These are phyloP conservation scores for Pseudobourletiella spinata DNA, from an alignment of 1,140 invertebrate genomes.

Conservation along the genomic window DNA sequence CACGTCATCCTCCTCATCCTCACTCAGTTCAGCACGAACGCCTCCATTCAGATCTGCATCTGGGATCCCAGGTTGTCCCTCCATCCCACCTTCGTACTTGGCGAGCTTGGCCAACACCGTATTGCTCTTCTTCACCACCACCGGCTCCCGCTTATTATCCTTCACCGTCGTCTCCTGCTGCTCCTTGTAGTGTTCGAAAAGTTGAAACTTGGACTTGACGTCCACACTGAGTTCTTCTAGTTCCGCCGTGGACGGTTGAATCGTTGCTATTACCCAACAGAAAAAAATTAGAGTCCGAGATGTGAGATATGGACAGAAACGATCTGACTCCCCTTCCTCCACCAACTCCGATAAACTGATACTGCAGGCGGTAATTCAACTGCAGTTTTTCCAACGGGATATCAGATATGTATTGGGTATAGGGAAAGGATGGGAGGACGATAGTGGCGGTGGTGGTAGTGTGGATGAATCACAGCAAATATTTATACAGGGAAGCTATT, in stretches of 20 bases:
- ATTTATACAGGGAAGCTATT: no score
- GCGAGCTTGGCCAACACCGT: constrained; percentile 26
- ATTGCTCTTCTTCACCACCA: constrained; percentile 6
- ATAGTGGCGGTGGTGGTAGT: no score
- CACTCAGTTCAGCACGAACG: neutral
- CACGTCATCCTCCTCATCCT: constrained; percentile 2
- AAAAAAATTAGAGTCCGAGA: neutral
- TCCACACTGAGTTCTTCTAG: constrained; percentile 71
- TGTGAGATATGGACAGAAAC: neutral
- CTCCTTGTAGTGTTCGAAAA: constrained; percentile 55
- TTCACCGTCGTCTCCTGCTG: neutral
- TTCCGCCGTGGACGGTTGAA: constrained; percentile 42
- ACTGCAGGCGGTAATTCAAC: no score
- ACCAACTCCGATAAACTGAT: neutral
- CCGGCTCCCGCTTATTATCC: neutral
- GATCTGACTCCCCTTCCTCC: neutral
- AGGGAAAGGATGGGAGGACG: no score
- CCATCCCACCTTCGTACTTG: constrained; percentile 32
- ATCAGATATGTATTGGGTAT: no score
- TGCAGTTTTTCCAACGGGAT: no score
- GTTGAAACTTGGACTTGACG: constrained; percentile 75
- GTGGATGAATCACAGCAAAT: no score
- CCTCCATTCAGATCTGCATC: constrained; percentile 61
- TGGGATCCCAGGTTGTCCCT: constrained; percentile 61
- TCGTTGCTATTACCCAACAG: neutral